phyloP scores from a whole-genome alignment of 2,113 vertebrate genomes.

The Perccottus glenii region DNA sequence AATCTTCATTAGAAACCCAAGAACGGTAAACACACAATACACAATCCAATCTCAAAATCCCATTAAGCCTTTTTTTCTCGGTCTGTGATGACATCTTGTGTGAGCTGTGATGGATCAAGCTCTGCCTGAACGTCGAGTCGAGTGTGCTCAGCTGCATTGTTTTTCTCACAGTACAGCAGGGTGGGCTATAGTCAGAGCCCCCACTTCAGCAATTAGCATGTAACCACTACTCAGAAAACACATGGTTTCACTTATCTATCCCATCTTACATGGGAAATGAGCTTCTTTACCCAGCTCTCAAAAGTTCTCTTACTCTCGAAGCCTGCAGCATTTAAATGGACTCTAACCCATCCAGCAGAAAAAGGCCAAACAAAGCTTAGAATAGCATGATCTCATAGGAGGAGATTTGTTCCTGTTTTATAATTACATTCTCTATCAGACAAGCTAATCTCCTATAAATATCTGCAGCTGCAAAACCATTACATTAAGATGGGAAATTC shows the following conservation, averaged over 20 bases:
- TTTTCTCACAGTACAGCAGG: conserved; percentile 64
- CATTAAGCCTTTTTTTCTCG: background rate
- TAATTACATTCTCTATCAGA: conserved; percentile 49
- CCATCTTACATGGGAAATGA: conserved; percentile 73
- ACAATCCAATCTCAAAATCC: background rate
- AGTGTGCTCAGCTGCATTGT: conserved; percentile 27
- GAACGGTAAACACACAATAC: conserved; percentile 81
- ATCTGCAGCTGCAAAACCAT: conserved; percentile 45
- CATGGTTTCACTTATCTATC: conserved; percentile 76
- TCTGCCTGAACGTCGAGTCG: conserved; percentile 22
- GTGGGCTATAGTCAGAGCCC: conserved; percentile 55
- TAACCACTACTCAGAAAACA: conserved; percentile 62
- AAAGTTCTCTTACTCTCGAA: conserved; percentile 23
- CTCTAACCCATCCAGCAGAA: conserved; percentile 26
- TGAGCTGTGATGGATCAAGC: background rate
- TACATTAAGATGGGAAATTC: background rate
- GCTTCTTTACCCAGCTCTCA: conserved; percentile 36
- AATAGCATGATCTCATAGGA: conserved; percentile 57
- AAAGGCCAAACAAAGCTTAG: conserved; percentile 47
- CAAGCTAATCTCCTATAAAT: conserved; percentile 23
- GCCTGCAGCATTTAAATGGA: conserved; percentile 36
- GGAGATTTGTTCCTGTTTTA: conserved; percentile 15
- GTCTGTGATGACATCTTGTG: conserved; percentile 18
- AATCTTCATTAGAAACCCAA: conserved; percentile 98
- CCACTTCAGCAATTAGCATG: conserved; percentile 65